Evolutionary conservation across 2,888 invertebrate species (phyloP).

Genomic region (Strigamia crassipes): DNA sequence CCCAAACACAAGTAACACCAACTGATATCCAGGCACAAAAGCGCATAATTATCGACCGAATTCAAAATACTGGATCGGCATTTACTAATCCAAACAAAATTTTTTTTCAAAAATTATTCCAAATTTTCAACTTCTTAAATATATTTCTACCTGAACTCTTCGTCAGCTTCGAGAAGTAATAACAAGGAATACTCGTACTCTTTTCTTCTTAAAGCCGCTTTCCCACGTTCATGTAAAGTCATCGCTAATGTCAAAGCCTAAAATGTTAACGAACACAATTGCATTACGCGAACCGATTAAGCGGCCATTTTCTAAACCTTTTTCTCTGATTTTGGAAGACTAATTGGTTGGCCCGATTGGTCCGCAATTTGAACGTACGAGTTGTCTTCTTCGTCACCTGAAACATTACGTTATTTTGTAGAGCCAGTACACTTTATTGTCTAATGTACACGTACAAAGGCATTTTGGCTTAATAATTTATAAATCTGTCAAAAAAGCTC

Average conservation of each 20-base stretch:
- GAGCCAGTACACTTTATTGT: too few species aligned
- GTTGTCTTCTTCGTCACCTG: conserved; percentile 50
- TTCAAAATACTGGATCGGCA: conserved; percentile 70
- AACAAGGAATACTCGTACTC: conserved; percentile 74
- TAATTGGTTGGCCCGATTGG: conserved; percentile 74
- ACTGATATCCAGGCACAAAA: conserved; percentile 82
- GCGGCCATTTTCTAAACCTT: conserved; percentile 56
- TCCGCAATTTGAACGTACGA: conserved; percentile 65
- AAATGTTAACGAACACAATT: background rate
- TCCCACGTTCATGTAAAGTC: conserved; percentile 79
- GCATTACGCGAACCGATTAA: background rate
- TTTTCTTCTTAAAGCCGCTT: conserved; percentile 68
- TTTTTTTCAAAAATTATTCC: background rate
- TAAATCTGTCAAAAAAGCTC: background rate
- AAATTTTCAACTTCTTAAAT: background rate
- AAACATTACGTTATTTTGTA: background rate
- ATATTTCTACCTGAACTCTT: conserved; percentile 66
- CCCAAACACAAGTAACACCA: conserved; percentile 84
- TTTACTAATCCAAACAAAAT: conserved; percentile 60
- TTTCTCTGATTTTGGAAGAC: conserved; percentile 72
- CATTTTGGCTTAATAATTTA: too few species aligned
- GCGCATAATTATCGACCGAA: conserved; percentile 79
- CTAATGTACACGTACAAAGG: background rate
- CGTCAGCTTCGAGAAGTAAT: conserved; percentile 77
- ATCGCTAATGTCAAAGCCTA: conserved; percentile 73